phyloP scores from a whole-genome alignment of 2,113 vertebrate genomes.

The Upupa epops region DNA sequence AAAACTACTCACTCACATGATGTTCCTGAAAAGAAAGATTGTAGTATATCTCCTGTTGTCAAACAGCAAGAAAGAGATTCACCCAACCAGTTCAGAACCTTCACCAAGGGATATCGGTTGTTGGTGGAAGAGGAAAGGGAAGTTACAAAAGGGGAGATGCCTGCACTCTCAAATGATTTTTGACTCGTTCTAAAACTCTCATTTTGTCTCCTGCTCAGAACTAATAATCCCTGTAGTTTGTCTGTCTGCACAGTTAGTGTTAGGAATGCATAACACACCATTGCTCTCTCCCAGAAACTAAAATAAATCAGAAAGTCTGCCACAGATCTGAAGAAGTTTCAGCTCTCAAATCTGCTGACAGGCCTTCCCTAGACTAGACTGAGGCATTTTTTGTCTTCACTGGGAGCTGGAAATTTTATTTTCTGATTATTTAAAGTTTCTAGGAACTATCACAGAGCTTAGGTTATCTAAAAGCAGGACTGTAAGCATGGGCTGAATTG shows the following conservation, averaged over 20 bases:
- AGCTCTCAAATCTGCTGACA: not conserved
- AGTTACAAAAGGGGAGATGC: not conserved
- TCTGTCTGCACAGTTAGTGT: not conserved
- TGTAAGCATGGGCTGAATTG: not conserved
- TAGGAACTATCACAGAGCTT: not conserved
- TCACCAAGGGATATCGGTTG: not conserved
- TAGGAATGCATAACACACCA: not conserved
- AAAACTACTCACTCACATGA: not conserved
- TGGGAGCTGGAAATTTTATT: not conserved
- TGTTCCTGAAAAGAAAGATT: not conserved
- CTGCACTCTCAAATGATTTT: not conserved
- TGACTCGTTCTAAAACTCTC: not conserved
- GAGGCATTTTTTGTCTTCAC: not conserved
- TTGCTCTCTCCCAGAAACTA: not conserved
- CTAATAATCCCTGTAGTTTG: not conserved
- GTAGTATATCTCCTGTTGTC: not conserved
- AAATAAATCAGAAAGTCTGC: not conserved
- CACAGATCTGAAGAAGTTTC: not conserved
- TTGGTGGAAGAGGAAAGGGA: not conserved
- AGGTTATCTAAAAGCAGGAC: not conserved
- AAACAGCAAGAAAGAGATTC: not conserved
- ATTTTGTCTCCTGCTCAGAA: not conserved
- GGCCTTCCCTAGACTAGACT: not conserved
- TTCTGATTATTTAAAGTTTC: not conserved
- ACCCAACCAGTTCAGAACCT: not conserved